Percentiles rank a stretch among this genome's conserved stretches.
Conservation (phyloP, 2,797 vertebrate genomes). For the Macrochelys suwanniensis region DNA sequence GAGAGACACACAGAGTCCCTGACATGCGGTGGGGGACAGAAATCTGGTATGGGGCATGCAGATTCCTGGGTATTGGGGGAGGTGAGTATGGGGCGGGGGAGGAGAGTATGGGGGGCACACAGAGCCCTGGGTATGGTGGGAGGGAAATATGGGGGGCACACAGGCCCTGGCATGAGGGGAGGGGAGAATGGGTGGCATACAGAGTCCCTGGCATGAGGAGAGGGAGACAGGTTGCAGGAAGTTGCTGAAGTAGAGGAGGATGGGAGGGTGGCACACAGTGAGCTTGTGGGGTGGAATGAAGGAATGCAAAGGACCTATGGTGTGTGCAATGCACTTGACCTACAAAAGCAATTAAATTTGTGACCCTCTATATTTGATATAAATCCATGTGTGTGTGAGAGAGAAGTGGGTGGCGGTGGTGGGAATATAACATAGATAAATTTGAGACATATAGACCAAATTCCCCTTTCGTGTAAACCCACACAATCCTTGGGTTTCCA, state of each 20-base stretch:
- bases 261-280: background rate
- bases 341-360: too few relatives aligned
- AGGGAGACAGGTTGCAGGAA: background rate
- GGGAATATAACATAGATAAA: background rate
- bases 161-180: too few relatives aligned
- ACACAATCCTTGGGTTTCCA: accelerated
- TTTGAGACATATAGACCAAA: background rate
- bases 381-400: background rate
- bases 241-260: background rate
- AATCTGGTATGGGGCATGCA: too few relatives aligned
- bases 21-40: too few relatives aligned
- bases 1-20: too few relatives aligned
- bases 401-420: background rate
- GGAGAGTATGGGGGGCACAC: too few relatives aligned
- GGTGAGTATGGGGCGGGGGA: too few relatives aligned
- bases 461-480: background rate
- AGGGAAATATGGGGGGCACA: too few relatives aligned
- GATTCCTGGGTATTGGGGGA: too few relatives aligned
- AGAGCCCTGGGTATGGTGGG: too few relatives aligned
- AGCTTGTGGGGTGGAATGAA: background rate
- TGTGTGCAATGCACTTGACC: background rate
- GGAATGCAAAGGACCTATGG: background rate
- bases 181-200: too few relatives aligned
- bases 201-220: background rate
- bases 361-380: background rate